Conservation (phyloP, 2,113 vertebrate species). For the Vombatus ursinus region DNA sequence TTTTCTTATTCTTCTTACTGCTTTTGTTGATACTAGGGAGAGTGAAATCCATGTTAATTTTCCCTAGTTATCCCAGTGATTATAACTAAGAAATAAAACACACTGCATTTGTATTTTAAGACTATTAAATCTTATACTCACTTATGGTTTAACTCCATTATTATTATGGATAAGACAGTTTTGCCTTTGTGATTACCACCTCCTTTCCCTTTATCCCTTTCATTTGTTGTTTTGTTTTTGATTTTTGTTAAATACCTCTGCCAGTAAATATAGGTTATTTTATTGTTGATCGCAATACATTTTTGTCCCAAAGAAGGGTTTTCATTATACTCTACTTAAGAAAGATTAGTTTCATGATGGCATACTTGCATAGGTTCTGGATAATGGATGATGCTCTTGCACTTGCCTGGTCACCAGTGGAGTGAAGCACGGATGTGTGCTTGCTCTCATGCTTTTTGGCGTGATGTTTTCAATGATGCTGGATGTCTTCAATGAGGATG, state of each 20-base stretch:
- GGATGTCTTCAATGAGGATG: no score
- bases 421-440: no score
- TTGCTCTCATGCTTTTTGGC: no score
- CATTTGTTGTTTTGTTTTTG: neutral
- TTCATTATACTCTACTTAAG: neutral
- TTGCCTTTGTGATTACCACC: neutral
- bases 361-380: no score
- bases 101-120: neutral
- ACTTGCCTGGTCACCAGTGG: no score
- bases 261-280: neutral
- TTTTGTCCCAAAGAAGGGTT: neutral
- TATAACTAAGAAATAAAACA: neutral
- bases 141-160: neutral
- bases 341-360: neutral
- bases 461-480: no score
- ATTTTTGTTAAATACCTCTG: neutral
- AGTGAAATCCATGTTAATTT: neutral
- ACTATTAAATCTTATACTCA: neutral
- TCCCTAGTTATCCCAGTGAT: neutral
- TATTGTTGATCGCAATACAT: neutral
- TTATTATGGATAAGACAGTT: neutral
- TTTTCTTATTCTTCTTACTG: neutral
- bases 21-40: neutral
- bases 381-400: no score
- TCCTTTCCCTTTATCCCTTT: neutral